Evolutionary conservation across 2,113 vertebrate genomes (phyloP).

Genomic region (Paramisgurnus dabryanus): DNA sequence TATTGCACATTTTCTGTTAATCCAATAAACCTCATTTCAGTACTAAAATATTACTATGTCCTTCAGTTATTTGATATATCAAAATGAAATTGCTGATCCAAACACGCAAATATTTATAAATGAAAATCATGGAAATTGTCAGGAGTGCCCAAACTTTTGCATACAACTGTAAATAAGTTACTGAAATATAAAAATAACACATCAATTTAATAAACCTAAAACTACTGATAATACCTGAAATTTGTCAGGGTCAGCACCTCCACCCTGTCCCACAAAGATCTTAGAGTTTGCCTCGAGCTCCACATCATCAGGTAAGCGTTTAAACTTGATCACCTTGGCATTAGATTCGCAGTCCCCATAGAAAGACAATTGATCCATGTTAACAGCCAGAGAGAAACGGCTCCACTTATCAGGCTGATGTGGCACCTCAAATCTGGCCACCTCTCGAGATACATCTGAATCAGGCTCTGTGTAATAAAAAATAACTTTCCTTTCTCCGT

Average conservation of each 20-base stretch:
- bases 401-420: conserved; percentile 79
- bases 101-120: too few relatives aligned
- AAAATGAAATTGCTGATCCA: too few relatives aligned
- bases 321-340: conserved; percentile 70
- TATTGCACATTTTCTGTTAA: too few relatives aligned
- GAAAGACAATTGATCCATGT: conserved; percentile 76
- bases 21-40: too few relatives aligned
- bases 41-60: too few relatives aligned
- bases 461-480: conserved; percentile 88
- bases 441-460: conserved; percentile 69
- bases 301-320: conserved; percentile 80
- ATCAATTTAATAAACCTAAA: too few relatives aligned
- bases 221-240: conserved; percentile 77
- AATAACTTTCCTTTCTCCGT: conserved; percentile 73
- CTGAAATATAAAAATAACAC: too few relatives aligned
- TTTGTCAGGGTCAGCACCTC: conserved; percentile 80
- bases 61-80: too few relatives aligned
- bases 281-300: conserved; percentile 78
- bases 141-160: too few relatives aligned
- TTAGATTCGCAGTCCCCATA: conserved; percentile 82
- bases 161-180: too few relatives aligned
- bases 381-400: conserved; percentile 81
- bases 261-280: conserved; percentile 90
- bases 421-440: conserved; percentile 80
- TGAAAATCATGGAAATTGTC: too few relatives aligned